Percentiles rank a stretch among this genome's conserved stretches.
phyloP scores from a whole-genome alignment of 2,888 invertebrate species.

The Ditula angustiorana region DNA sequence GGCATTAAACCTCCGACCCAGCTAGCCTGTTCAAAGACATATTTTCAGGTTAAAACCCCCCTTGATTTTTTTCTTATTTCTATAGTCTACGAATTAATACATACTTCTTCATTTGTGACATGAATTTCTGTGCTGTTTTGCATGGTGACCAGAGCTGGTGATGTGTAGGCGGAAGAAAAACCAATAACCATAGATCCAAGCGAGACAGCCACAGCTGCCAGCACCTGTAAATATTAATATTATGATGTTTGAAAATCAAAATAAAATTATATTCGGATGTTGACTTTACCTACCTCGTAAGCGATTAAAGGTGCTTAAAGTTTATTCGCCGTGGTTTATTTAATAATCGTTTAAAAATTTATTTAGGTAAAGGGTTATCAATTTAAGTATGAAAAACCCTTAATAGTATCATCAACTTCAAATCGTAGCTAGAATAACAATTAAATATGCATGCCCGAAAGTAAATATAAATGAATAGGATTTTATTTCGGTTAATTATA shows the following conservation, averaged over 20 bases:
- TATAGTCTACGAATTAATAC: constrained; percentile 56
- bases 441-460: no score
- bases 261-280: background rate
- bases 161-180: constrained; percentile 94
- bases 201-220: constrained; percentile 94
- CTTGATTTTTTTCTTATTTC: constrained; percentile 43
- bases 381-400: no score
- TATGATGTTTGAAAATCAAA: background rate
- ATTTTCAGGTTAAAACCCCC: background rate
- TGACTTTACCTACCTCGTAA: no score
- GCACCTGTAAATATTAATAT: constrained; percentile 85
- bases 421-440: no score
- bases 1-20: constrained; percentile 97
- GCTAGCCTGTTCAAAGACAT: constrained; percentile 86
- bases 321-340: no score
- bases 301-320: no score
- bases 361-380: no score
- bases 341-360: no score
- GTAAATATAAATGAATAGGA: no score
- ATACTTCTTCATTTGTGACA: constrained; percentile 87
- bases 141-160: constrained; percentile 94
- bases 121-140: constrained; percentile 83
- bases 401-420: no score
- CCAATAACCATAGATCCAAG: constrained; percentile 95
- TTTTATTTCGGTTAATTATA: no score